Conservation (phyloP, 2,797 vertebrate species). For the Dallia pectoralis region DNA sequence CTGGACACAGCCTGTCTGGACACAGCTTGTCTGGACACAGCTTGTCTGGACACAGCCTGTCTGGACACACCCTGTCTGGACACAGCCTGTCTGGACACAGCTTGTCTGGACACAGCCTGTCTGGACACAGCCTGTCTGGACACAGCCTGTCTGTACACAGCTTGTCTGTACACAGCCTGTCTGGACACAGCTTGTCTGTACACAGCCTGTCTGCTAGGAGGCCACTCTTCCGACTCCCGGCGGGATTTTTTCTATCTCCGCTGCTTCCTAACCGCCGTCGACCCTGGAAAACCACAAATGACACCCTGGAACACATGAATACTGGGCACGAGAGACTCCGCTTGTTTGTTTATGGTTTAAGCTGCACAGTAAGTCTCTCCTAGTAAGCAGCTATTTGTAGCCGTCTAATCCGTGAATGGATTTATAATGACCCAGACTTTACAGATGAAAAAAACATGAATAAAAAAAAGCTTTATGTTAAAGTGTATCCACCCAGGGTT, state of each 20-base stretch:
- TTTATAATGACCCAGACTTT: constrained; percentile 66
- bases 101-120: constrained; percentile 1
- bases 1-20: neutral
- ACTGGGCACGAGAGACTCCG: constrained; percentile 47
- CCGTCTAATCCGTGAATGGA: constrained; percentile 70
- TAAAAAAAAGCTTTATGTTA: constrained; percentile 42
- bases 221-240: constrained; percentile 43
- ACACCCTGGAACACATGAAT: constrained; percentile 59
- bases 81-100: constrained; percentile 51
- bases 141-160: too few relatives aligned
- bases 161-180: constrained; percentile 58
- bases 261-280: constrained; percentile 63
- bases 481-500: constrained; percentile 46
- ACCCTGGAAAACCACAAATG: constrained; percentile 60
- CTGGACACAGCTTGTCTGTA: neutral
- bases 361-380: constrained; percentile 48
- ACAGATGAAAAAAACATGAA: constrained; percentile 59
- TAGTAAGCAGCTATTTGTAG: constrained; percentile 68
- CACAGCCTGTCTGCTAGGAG: neutral
- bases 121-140: constrained; percentile 51
- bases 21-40: constrained; percentile 51
- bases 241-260: constrained; percentile 42
- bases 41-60: constrained; percentile 1
- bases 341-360: constrained; percentile 71
- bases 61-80: constrained; percentile 51